Conservation (phyloP, 2,797 vertebrate species). For the Clarias platycephalus region DNA sequence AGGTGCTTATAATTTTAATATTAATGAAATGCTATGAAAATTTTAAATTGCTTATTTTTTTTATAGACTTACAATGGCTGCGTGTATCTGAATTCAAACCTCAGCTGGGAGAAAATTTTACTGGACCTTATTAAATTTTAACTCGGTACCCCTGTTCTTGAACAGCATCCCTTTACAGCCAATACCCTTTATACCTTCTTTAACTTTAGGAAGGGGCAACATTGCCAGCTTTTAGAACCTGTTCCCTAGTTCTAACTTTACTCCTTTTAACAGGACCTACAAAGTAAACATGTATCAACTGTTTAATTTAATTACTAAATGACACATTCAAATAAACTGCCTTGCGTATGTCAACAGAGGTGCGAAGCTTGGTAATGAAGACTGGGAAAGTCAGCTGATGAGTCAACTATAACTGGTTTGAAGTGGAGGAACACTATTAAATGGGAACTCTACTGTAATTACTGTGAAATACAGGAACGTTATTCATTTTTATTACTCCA, state of each 20-base stretch:
- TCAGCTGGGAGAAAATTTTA: too few relatives aligned
- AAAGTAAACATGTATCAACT: neutral
- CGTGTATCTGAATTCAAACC: too few relatives aligned
- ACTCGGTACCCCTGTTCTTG: too few relatives aligned
- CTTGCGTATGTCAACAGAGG: neutral
- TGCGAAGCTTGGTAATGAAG: constrained; percentile 9
- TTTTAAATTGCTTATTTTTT: too few relatives aligned
- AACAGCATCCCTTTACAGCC: neutral
- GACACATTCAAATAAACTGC: constrained; percentile 3
- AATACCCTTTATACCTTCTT: neutral
- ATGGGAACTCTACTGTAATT: neutral
- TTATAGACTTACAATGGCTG: too few relatives aligned
- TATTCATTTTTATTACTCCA: neutral
- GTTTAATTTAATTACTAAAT: neutral
- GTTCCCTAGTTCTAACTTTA: neutral
- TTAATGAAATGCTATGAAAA: too few relatives aligned
- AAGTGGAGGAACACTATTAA: neutral
- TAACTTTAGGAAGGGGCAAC: neutral
- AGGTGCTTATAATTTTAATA: too few relatives aligned
- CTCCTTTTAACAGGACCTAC: neutral
- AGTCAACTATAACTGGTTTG: neutral
- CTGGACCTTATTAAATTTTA: too few relatives aligned
- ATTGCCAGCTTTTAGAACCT: neutral
- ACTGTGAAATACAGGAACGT: neutral
- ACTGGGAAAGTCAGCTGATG: neutral